phyloP scores from a whole-genome alignment of 1,140 invertebrate species.

The Hyposmocoma kahamanoa region DNA sequence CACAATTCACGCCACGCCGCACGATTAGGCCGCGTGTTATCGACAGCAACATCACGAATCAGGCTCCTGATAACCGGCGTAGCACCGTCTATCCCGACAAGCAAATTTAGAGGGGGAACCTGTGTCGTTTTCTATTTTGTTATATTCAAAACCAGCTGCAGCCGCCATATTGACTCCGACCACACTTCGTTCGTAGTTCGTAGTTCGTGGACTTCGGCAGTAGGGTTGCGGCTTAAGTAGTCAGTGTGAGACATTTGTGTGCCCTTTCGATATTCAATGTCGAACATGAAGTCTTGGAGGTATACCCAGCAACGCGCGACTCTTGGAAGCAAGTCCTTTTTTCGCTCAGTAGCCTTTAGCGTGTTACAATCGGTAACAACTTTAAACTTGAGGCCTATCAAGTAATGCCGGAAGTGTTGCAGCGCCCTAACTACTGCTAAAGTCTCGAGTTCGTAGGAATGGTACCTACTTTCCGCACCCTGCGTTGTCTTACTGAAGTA shows the following conservation, averaged over 20 bases:
- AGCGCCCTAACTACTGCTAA: slow-evolving; percentile 23
- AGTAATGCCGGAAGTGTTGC: slow-evolving; percentile 32
- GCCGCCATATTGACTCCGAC: not conserved
- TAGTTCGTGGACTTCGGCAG: not conserved
- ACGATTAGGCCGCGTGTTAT: not conserved
- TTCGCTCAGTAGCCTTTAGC: too few species aligned
- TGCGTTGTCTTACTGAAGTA: too few species aligned
- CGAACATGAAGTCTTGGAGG: too few species aligned
- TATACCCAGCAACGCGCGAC: too few species aligned
- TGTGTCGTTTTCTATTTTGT: slow-evolving; percentile 2
- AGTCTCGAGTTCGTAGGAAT: too few species aligned
- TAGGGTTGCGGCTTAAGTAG: too few species aligned
- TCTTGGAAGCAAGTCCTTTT: slow-evolving; percentile 23
- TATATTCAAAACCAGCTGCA: slow-evolving; percentile 1
- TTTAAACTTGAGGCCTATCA: slow-evolving; percentile 42
- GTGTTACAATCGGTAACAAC: too few species aligned
- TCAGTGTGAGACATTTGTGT: too few species aligned
- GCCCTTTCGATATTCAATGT: too few species aligned
- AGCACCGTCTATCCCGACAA: not conserved
- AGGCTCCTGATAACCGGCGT: not conserved
- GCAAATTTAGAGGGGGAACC: not conserved
- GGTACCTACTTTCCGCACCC: too few species aligned
- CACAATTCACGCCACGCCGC: not conserved
- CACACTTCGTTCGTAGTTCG: not conserved
- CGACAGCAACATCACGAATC: not conserved